Base-by-base conservation (phyloP, 2,888 invertebrate species). In the Oscheius onirici region DNA sequence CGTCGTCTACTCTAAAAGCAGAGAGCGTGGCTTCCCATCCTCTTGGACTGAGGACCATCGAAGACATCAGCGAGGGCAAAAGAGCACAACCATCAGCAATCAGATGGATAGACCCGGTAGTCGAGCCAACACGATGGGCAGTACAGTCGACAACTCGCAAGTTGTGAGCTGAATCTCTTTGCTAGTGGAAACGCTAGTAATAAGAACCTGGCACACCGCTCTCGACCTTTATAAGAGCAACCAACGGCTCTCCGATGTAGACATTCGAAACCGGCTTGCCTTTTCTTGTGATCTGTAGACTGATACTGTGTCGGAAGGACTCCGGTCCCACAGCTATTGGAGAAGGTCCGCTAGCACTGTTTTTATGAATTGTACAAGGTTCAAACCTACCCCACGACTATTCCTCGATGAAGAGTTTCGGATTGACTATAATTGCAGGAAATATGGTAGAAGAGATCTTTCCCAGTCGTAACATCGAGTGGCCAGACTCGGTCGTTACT, bases 1-100 rank as follows among this genome's bases (percentile, higher is more conserved):
- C 78, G 40, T 87, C 87, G 65, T 87, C 87, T 46, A 87, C 83
- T 65, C 87, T 61, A 69, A 87, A 87, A 3, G 87, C 87, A 10
- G 76, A 81, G n/a, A 87, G 69, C 10, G 83, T 76, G 1, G 86
- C 84, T 44, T 85, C 80, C 75, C 87, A 77, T 24, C 85, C 82
- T 28, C 68, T 63, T 13, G 72, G 22, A 0, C 73, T 74, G 13
- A 80, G 54, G 20, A 58, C 55, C 78, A 87, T 85, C 24, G 83
- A 76, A 3, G 84, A 81, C 76, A 87, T 84, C 8, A 87, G 78
- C 22, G 83, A 83, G 10, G 85, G 84, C 70, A 87, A 74, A 28
- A 86, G 68, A 20, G 87, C 80, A 74, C 87, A 87, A 73, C 86
- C 86, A 58, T 87, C 81, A 11, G 80, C 75, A 26, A 86, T 82